Evolutionary conservation across 2,888 invertebrate species (phyloP).

Genomic region (Steinernema scapterisci): DNA sequence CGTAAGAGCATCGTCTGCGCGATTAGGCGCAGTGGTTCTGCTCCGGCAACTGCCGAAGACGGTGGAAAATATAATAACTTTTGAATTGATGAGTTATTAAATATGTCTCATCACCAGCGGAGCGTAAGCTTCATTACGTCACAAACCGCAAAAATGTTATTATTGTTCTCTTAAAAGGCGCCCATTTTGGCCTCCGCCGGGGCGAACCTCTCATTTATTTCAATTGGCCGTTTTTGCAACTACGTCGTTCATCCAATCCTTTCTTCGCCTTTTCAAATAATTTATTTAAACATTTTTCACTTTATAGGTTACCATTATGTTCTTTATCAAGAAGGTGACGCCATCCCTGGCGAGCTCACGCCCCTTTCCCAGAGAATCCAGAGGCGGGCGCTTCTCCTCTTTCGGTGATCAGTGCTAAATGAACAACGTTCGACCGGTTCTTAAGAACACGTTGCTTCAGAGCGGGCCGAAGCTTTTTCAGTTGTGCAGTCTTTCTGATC

Average conservation of each 20-base stretch:
- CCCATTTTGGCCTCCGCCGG: no score
- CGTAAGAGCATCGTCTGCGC: not conserved
- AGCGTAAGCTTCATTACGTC: not conserved
- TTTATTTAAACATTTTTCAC: not conserved
- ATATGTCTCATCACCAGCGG: not conserved
- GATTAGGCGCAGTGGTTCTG: not conserved
- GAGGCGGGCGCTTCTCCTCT: constrained; percentile 6
- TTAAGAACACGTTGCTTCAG: no score
- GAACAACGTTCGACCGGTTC: constrained; percentile 1
- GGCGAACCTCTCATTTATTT: not conserved
- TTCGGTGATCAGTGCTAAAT: constrained; percentile 6
- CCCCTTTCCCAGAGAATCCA: not conserved
- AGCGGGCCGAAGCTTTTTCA: no score
- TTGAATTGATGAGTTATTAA: not conserved
- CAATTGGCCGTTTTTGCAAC: not conserved
- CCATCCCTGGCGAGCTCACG: not conserved
- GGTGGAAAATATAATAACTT: not conserved
- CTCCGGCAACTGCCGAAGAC: not conserved
- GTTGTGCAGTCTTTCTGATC: no score
- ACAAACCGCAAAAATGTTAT: not conserved
- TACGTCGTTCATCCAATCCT: not conserved
- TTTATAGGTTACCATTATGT: not conserved
- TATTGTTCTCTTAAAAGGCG: no score
- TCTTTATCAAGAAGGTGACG: constrained; percentile 16
- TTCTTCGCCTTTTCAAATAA: not conserved